A percentile compares a stretch with the other conserved stretches of the same genome.
Evolutionary conservation across 2,888 invertebrate species (phyloP).

Genomic region (Protonemura montana): DNA sequence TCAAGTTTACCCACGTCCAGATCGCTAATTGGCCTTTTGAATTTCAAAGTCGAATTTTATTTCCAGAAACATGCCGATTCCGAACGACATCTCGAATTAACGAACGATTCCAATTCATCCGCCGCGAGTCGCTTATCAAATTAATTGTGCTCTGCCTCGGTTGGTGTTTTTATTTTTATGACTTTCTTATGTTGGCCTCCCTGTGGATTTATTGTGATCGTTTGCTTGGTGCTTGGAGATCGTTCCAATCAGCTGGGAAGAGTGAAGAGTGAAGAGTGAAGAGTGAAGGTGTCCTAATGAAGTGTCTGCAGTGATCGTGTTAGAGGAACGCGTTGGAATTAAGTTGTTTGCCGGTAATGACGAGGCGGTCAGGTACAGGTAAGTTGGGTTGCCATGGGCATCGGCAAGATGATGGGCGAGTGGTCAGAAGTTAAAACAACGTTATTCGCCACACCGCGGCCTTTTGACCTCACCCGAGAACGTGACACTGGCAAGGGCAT

Average conservation of each 20-base stretch:
- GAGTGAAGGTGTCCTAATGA: background rate
- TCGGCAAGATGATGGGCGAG: conserved; percentile 9
- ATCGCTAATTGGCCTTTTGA: background rate
- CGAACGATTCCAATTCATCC: background rate
- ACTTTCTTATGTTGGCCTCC: background rate
- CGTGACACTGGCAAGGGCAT: background rate
- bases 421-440: conserved; percentile 12
- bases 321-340: background rate
- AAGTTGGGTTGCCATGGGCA: too few relatives aligned
- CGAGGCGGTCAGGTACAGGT: background rate
- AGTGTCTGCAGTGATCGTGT: background rate
- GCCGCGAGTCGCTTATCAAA: background rate
- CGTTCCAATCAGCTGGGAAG: background rate
- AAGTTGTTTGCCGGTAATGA: background rate
- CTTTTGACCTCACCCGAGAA: background rate
- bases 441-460: background rate
- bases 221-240: too few relatives aligned
- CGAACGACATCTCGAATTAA: background rate
- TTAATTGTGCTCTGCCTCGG: background rate
- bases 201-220: background rate
- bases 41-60: background rate
- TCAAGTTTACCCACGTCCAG: background rate
- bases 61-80: background rate
- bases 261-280: background rate
- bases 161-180: background rate